Evolutionary conservation across 1,140 invertebrate species (phyloP).

Genomic region (Agraylea sexmaculata): DNA sequence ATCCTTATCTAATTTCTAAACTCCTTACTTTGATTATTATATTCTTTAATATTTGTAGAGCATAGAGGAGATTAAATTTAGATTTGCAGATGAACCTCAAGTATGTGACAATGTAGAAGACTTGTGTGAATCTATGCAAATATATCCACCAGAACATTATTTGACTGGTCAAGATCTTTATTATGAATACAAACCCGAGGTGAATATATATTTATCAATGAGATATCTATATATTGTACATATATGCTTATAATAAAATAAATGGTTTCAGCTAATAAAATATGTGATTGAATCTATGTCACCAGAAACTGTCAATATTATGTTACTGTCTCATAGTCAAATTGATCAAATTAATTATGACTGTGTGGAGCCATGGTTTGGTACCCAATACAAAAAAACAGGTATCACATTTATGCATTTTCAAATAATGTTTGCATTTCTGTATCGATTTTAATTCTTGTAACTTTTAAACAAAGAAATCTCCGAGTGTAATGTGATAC

Average conservation of each 20-base stretch:
- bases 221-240: neutral
- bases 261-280: conserved; percentile 39
- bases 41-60: conserved; percentile 31
- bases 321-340: conserved; percentile 51
- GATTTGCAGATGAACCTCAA: conserved; percentile 53
- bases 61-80: conserved; percentile 60
- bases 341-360: conserved; percentile 46
- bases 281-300: conserved; percentile 52
- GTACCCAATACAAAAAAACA: conserved; percentile 47
- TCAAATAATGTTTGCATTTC: neutral
- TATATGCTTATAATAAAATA: neutral
- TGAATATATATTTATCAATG: conserved; percentile 21
- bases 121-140: conserved; percentile 67
- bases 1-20: neutral
- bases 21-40: neutral
- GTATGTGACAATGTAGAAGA: conserved; percentile 69
- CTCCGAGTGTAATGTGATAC: conserved; percentile 29
- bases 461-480: neutral
- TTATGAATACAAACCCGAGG: conserved; percentile 67
- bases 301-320: conserved; percentile 63
- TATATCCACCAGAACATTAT: conserved; percentile 64
- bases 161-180: conserved; percentile 62
- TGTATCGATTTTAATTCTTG: neutral
- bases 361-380: conserved; percentile 59
- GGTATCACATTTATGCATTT: conserved; percentile 24